Conservation (phyloP, 1,140 invertebrate genomes). For the Apis laboriosa region DNA sequence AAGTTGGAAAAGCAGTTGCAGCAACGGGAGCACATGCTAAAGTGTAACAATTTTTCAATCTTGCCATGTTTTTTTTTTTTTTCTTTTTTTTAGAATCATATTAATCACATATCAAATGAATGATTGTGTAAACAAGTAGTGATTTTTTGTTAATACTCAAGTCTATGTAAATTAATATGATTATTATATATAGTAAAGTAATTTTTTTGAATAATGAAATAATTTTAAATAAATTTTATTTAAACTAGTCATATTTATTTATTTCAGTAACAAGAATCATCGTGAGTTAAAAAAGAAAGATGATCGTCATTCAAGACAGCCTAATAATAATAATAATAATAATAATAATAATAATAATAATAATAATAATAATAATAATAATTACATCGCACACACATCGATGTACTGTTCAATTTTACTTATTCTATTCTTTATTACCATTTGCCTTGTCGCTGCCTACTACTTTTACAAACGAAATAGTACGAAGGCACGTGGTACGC, state of each 20-base stretch:
- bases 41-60: neutral
- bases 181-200: neutral
- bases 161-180: neutral
- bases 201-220: neutral
- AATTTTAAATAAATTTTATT: neutral
- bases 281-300: conserved; percentile 10
- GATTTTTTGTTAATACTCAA: neutral
- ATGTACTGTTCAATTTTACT: conserved; percentile 6
- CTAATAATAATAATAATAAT: too few species aligned
- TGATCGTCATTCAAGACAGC: neutral
- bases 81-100: neutral
- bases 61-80: neutral
- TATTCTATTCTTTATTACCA: conserved; percentile 2
- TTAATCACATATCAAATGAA: neutral
- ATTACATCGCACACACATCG: neutral
- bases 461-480: conserved; percentile 1
- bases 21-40: neutral
- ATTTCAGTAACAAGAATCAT: neutral
- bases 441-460: neutral
- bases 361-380: neutral
- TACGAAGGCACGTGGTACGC: conserved; percentile 31
- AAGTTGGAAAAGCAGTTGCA: neutral
- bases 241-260: neutral
- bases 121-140: neutral
- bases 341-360: too few species aligned